Percentiles rank a stretch among this genome's conserved stretches.
Evolutionary conservation across 1,140 invertebrate species (phyloP).

Genomic region (Lepidurus apus): DNA sequence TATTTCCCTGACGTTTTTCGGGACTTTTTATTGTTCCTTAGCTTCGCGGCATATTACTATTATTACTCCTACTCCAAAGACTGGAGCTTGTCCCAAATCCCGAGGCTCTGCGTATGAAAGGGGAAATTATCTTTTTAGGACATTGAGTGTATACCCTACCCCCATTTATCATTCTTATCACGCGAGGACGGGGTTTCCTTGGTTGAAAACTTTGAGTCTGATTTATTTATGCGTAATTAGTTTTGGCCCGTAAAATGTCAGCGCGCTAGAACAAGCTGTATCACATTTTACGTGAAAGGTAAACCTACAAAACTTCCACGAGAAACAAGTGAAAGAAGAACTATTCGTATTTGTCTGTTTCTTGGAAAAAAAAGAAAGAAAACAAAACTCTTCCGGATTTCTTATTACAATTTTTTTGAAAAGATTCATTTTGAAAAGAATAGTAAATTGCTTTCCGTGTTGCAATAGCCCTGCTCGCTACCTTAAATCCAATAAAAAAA

Average conservation of each 20-base stretch:
- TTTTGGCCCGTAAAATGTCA: not conserved
- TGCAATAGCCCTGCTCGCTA: not conserved
- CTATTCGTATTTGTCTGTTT: not conserved
- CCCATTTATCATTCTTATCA: constrained; percentile 20
- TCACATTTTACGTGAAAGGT: not conserved
- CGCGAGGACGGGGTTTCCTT: not conserved
- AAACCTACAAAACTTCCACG: too few relatives aligned
- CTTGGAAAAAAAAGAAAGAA: not conserved
- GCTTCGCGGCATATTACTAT: not conserved
- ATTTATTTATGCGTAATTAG: not conserved
- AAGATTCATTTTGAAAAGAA: not conserved
- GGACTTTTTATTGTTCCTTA: not conserved
- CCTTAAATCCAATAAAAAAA: not conserved
- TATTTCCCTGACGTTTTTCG: not conserved
- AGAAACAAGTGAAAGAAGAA: too few relatives aligned
- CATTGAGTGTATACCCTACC: not conserved
- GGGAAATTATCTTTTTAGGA: not conserved
- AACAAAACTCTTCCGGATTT: not conserved
- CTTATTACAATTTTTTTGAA: not conserved
- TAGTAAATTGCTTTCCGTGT: not conserved
- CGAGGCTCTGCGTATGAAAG: not conserved
- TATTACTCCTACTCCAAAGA: not conserved
- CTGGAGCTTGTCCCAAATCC: not conserved
- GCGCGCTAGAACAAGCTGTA: not conserved
- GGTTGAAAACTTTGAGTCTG: not conserved